These are phyloP conservation scores for rat (Rattus norvegicus) DNA, from an alignment of 2,113 vertebrate genomes.

Conservation along the genomic window GRCr8 NC_086033.1:102872501-102873000, in stretches of 20 bases:
- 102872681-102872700: not conserved
- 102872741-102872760: not conserved
- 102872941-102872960: not conserved
- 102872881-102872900: not conserved
- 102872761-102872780: not conserved
- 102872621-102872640: not conserved
- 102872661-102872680: not conserved
- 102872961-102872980: not conserved
- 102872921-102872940: not conserved
- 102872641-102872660: not conserved
- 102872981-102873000: not conserved
- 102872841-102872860: not conserved
- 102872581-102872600: not conserved
- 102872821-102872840: not conserved
- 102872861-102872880: not conserved
- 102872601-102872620: not conserved
- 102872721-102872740: too few species aligned
- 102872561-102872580: not conserved
- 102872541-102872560: too few species aligned
- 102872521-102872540: too few species aligned
- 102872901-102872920: not conserved
- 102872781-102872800: not conserved
- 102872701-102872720: not conserved
- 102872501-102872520: fast-evolving
- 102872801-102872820: not conserved